These are phyloP conservation scores for Clarias platycephalus DNA, from an alignment of 2,797 vertebrate species.

Conservation along the genomic window DNA sequence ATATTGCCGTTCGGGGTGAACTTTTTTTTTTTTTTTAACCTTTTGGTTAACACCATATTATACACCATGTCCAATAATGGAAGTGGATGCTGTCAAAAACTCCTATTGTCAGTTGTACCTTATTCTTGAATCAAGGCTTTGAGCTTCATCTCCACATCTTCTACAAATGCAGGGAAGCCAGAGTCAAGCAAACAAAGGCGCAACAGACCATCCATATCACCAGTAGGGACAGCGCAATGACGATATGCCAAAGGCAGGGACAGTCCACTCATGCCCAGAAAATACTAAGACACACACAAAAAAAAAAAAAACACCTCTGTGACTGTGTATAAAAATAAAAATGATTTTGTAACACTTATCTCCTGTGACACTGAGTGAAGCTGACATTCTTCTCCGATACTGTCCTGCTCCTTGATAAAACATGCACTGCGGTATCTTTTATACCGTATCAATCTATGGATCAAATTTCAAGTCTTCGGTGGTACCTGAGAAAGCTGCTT, in stretches of 20 bases:
- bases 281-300: conserved; percentile 65
- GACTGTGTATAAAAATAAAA: conserved; percentile 22
- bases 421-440: not conserved
- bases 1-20: not conserved
- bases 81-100: not conserved
- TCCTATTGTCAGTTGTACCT: conserved; percentile 52
- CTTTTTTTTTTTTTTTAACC: not conserved
- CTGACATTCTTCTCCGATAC: conserved; percentile 10
- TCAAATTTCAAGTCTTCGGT: conserved; percentile 17
- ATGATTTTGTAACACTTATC: not conserved
- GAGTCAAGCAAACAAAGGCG: conserved; percentile 85
- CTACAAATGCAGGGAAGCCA: conserved; percentile 85
- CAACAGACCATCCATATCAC: conserved; percentile 79
- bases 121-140: conserved; percentile 74
- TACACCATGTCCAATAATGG: not conserved
- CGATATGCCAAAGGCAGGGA: conserved; percentile 64
- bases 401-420: not conserved
- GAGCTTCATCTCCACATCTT: conserved; percentile 84
- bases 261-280: conserved; percentile 67
- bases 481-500: conserved; percentile 72
- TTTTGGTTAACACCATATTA: no score
- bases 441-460: conserved; percentile 10
- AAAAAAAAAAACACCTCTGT: conserved; percentile 20
- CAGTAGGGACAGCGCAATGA: conserved; percentile 62
- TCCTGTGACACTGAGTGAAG: conserved; percentile 29